Conservation (phyloP, 2,797 vertebrate genomes). For the Otolemur crassicaudatus region DNA sequence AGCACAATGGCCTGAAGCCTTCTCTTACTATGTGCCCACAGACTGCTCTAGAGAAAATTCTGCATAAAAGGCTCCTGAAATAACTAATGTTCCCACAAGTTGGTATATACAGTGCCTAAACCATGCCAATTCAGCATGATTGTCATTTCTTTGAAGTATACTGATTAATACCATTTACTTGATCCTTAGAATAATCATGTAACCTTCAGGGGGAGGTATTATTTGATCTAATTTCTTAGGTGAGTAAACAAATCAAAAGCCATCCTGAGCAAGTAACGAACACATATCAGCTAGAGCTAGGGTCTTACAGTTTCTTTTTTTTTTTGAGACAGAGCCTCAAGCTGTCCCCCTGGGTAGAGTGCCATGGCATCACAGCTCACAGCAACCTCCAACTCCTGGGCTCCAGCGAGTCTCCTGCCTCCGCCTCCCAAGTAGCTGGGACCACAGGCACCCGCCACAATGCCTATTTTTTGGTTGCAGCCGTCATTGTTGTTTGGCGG, state of each 20-base stretch:
- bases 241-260: conserved; percentile 23
- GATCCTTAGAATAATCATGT: neutral
- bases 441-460: too few relatives aligned
- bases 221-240: neutral
- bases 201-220: neutral
- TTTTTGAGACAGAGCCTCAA: too few relatives aligned
- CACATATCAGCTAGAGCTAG: neutral
- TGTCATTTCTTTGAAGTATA: neutral
- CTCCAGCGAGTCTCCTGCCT: too few relatives aligned
- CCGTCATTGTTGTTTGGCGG: too few relatives aligned
- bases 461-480: too few relatives aligned
- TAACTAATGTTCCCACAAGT: neutral
- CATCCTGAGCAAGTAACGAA: neutral
- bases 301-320: neutral
- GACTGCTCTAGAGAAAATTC: neutral
- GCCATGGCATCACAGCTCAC: too few relatives aligned
- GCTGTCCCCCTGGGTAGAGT: too few relatives aligned
- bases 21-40: neutral
- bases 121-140: neutral
- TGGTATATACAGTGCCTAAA: neutral
- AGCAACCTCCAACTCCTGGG: too few relatives aligned
- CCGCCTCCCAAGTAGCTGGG: too few relatives aligned
- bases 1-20: neutral
- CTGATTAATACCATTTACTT: neutral
- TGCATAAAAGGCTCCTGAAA: neutral